These are phyloP conservation scores for Spilarctia lutea DNA, from an alignment of 2,888 invertebrate species.

Conservation along the genomic window DNA sequence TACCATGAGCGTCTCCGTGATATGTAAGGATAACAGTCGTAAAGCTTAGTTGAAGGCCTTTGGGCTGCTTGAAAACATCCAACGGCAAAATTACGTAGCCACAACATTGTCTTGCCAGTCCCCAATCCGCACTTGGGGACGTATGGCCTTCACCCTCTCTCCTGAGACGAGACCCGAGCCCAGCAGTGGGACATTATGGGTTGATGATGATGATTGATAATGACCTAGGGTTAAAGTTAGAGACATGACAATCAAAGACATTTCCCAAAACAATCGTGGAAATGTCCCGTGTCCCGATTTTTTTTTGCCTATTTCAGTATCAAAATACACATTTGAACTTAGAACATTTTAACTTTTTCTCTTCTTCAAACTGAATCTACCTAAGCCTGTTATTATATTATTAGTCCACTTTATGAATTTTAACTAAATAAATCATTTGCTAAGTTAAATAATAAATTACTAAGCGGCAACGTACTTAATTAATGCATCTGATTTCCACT, in stretches of 20 bases:
- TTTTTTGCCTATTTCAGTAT: background rate
- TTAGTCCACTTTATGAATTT: background rate
- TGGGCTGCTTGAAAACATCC: too few species aligned
- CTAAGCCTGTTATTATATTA: background rate
- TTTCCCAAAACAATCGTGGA: background rate
- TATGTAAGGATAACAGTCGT: too few species aligned
- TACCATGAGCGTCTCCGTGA: too few species aligned
- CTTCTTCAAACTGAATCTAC: background rate
- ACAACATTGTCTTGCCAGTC: too few species aligned
- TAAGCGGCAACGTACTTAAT: constrained; percentile 1
- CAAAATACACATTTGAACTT: background rate
- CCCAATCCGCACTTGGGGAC: too few species aligned
- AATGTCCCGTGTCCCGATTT: background rate
- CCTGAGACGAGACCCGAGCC: too few species aligned
- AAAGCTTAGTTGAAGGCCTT: too few species aligned
- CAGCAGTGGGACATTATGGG: too few species aligned
- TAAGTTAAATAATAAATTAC: background rate
- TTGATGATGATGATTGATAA: too few species aligned
- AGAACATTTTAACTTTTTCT: background rate
- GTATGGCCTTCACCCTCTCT: too few species aligned
- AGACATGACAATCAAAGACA: background rate
- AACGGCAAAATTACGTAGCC: too few species aligned
- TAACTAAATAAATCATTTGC: background rate
- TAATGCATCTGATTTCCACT: background rate
- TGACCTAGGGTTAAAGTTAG: background rate